phyloP scores from a whole-genome alignment of 2,797 vertebrate species.

The Urocyon cinereoargenteus region DNA sequence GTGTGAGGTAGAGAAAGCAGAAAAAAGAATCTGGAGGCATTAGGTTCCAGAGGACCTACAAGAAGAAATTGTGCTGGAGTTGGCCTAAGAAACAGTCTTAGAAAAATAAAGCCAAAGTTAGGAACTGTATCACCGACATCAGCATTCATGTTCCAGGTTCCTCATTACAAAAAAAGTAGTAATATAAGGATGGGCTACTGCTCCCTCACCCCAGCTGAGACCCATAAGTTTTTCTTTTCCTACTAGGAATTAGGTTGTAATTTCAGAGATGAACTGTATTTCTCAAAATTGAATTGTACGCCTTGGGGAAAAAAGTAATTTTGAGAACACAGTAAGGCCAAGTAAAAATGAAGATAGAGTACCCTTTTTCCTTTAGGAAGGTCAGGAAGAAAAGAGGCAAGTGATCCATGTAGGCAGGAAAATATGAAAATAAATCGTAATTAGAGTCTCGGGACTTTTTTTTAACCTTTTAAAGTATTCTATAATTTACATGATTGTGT shows the following conservation, averaged over 20 bases:
- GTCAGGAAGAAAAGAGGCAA: neutral
- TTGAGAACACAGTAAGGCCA: neutral
- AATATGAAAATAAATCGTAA: conserved; percentile 35
- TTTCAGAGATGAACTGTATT: neutral
- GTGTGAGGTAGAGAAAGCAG: neutral
- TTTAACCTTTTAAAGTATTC: neutral
- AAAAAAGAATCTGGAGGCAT: neutral
- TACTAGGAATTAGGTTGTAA: conserved; percentile 15
- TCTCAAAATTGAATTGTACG: conserved; percentile 60
- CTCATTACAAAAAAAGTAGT: neutral
- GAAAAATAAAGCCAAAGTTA: conserved; percentile 44
- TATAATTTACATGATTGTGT: conserved; percentile 2
- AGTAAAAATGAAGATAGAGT: conserved; percentile 48
- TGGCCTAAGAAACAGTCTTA: neutral
- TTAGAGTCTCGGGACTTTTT: neutral
- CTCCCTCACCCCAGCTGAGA: neutral
- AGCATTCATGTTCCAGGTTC: neutral
- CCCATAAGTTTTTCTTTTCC: neutral
- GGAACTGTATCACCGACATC: neutral
- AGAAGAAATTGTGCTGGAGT: neutral
- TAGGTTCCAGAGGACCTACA: neutral
- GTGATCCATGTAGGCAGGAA: neutral
- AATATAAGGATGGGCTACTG: neutral
- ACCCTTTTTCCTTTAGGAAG: conserved; percentile 9
- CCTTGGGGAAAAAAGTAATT: conserved; percentile 27